Conservation (phyloP, 1,140 invertebrate genomes). For the Vanessa atalanta region DNA sequence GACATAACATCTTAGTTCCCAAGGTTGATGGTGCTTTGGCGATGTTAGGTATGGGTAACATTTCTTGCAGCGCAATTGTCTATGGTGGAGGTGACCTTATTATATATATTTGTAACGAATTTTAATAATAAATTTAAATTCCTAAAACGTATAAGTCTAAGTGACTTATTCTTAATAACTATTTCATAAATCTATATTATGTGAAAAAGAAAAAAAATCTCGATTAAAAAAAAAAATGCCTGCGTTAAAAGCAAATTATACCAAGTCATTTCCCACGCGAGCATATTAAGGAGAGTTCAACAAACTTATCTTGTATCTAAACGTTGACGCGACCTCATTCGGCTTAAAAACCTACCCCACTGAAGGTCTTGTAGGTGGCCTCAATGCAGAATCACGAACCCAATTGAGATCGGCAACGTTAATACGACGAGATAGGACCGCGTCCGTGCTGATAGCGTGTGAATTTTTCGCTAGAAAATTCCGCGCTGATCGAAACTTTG, state of each 20-base stretch:
- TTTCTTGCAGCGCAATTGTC: too few species aligned
- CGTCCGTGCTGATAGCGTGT: conserved; percentile 30
- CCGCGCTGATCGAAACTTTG: conserved; percentile 26
- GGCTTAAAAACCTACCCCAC: conserved; percentile 5
- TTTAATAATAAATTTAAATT: too few species aligned
- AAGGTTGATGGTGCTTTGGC: too few species aligned
- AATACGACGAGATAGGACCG: conserved; percentile 33
- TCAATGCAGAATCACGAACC: conserved; percentile 59
- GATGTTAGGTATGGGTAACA: too few species aligned
- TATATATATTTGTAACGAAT: too few species aligned
- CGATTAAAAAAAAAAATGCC: background rate
- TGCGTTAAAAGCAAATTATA: background rate
- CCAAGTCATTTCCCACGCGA: background rate
- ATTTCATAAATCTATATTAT: too few species aligned
- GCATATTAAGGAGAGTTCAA: background rate
- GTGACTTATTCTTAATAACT: too few species aligned
- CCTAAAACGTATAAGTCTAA: too few species aligned
- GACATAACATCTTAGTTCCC: too few species aligned
- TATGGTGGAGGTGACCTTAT: too few species aligned
- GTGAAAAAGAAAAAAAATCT: background rate
- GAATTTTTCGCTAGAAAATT: conserved; percentile 30
- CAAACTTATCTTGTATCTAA: conserved; percentile 15
- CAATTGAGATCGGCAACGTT: conserved; percentile 46
- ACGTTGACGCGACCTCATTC: conserved; percentile 17
- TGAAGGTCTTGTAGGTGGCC: conserved; percentile 26